Conservation (phyloP, 2,113 vertebrate species). For the Callionymus lyra region DNA sequence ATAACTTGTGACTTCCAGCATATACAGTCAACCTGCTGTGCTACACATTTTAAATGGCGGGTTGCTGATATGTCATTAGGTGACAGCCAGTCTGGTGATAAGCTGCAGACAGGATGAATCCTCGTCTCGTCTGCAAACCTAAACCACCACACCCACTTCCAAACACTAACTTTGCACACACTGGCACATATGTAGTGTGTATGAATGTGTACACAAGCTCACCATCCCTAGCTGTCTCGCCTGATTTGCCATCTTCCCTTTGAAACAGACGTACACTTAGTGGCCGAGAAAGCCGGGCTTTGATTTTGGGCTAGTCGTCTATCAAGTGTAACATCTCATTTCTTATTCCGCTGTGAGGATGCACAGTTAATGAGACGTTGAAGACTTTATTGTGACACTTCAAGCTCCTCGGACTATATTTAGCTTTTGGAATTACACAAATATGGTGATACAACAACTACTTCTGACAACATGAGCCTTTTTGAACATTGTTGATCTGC, state of each 20-base stretch:
- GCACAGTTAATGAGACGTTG: slow-evolving; percentile 5
- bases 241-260: slow-evolving; percentile 42
- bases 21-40: no score
- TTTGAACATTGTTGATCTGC: not conserved
- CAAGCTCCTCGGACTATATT: slow-evolving; percentile 3
- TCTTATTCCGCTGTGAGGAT: slow-evolving; percentile 3
- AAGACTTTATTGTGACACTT: slow-evolving; percentile 11
- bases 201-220: slow-evolving; percentile 8
- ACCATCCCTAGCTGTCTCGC: slow-evolving; percentile 39
- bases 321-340: slow-evolving; percentile 23
- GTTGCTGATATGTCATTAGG: slow-evolving; percentile 39
- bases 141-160: slow-evolving; percentile 26
- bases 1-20: no score
- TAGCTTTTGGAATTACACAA: slow-evolving; percentile 6
- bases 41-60: slow-evolving; percentile 27
- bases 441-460: slow-evolving; percentile 2
- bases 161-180: not conserved
- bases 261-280: slow-evolving; percentile 29
- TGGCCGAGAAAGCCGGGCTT: slow-evolving; percentile 5
- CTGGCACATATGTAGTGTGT: not conserved
- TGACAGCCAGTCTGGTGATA: slow-evolving; percentile 47
- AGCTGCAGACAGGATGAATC: slow-evolving; percentile 53
- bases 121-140: slow-evolving; percentile 42
- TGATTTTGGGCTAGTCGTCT: slow-evolving; percentile 18
- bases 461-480: not conserved